Conservation (phyloP, 2,113 vertebrate genomes). For the Colinus virginianus region DNA sequence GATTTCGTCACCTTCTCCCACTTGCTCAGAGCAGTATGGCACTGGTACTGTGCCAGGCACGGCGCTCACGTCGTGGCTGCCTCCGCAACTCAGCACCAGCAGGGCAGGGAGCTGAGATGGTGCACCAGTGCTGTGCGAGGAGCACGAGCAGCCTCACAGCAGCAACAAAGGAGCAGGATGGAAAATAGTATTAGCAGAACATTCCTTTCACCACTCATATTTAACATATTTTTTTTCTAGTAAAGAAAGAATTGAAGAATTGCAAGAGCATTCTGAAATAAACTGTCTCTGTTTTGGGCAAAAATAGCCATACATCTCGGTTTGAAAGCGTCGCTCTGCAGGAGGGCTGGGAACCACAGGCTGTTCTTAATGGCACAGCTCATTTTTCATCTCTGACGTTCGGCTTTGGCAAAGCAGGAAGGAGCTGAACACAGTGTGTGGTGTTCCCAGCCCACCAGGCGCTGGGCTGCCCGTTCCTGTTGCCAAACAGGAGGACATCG, state of each 20-base stretch:
- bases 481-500: background rate
- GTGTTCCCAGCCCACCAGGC: background rate
- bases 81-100: background rate
- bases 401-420: background rate
- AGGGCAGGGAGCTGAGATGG: background rate
- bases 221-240: background rate
- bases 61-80: rapidly evolving
- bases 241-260: background rate
- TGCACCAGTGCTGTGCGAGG: rapidly evolving
- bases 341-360: background rate
- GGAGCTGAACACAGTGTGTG: background rate
- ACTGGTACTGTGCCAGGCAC: background rate
- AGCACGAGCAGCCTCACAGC: rapidly evolving
- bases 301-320: background rate
- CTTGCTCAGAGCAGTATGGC: background rate
- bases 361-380: background rate
- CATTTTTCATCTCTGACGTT: background rate
- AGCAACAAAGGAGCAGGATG: background rate
- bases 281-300: background rate
- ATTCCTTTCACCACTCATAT: background rate
- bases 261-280: background rate
- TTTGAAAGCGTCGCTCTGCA: background rate
- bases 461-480: background rate
- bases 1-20: background rate
- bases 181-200: background rate